Conservation (phyloP, 2,888 invertebrate genomes). For the Phengaris arion region DNA sequence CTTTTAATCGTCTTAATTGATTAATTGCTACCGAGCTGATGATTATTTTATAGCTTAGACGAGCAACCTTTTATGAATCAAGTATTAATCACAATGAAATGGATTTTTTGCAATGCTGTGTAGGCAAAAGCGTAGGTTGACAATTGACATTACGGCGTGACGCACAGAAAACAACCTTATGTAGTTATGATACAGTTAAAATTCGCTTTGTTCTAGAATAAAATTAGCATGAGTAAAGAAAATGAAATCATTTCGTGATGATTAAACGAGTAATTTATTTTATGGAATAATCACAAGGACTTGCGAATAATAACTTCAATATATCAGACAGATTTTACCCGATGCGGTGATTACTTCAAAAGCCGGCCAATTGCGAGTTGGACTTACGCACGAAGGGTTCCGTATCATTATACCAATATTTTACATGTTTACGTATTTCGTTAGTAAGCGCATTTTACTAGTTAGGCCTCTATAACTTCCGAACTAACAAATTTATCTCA, state of each 20-base stretch:
- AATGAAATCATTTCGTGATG: constrained; percentile 6
- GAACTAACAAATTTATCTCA: too few species aligned
- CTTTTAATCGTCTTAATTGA: too few species aligned
- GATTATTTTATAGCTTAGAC: neutral
- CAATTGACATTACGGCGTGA: neutral
- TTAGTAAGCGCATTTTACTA: too few species aligned
- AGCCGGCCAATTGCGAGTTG: neutral
- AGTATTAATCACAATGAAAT: constrained; percentile 24
- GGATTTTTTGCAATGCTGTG: constrained; percentile 17
- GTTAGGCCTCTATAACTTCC: too few species aligned
- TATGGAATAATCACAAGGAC: neutral
- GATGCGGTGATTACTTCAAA: neutral
- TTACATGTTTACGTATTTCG: too few species aligned
- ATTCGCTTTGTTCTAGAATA: neutral
- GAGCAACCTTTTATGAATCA: constrained; percentile 20
- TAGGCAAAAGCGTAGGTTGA: constrained; percentile 9
- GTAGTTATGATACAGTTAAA: neutral
- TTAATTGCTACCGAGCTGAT: too few species aligned
- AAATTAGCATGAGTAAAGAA: neutral
- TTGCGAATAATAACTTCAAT: neutral
- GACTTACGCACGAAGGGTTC: too few species aligned
- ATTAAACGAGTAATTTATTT: constrained; percentile 11
- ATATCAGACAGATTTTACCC: neutral
- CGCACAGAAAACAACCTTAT: constrained; percentile 11
- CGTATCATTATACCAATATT: too few species aligned